These are phyloP conservation scores for Numida meleagris DNA, from an alignment of 2,113 vertebrate genomes.

Conservation along the genomic window DNA sequence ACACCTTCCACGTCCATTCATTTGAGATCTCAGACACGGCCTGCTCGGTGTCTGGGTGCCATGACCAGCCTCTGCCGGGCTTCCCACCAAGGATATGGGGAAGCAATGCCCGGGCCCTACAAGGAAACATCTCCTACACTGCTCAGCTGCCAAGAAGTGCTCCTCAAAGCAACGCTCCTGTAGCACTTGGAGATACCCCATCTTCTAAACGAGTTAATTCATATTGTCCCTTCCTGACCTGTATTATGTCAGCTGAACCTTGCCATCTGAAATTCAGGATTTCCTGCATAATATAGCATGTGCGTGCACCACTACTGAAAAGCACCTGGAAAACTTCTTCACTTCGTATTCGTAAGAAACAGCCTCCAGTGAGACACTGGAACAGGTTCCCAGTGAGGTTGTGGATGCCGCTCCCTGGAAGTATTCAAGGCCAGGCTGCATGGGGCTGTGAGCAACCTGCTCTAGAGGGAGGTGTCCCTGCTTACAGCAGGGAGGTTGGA, in stretches of 20 bases:
- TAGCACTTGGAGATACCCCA: not conserved
- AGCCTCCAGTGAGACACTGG: too few relatives aligned
- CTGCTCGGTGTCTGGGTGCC: too few relatives aligned
- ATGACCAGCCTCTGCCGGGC: rapidly evolving
- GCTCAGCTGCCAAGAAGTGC: rapidly evolving
- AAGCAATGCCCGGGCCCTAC: not conserved
- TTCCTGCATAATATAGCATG: not conserved
- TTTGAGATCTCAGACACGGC: rapidly evolving
- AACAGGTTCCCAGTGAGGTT: too few relatives aligned
- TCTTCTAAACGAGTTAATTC: not conserved
- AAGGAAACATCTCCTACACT: not conserved
- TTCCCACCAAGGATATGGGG: rapidly evolving
- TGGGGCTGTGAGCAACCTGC: too few relatives aligned
- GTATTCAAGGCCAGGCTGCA: too few relatives aligned
- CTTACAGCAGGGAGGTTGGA: too few relatives aligned
- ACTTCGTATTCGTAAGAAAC: not conserved
- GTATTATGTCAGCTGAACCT: not conserved
- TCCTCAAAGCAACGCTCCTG: not conserved
- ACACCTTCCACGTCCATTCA: rapidly evolving
- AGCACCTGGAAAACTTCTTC: not conserved
- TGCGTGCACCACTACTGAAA: not conserved
- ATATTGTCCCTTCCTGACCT: not conserved
- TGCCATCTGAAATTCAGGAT: not conserved
- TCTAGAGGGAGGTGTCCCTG: too few relatives aligned
- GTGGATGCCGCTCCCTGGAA: too few relatives aligned